Evolutionary conservation across 2,113 vertebrate genomes (phyloP), one percentile per base, ranked within the genome.

Genomic region (Seriola quinqueradiata): DNA sequence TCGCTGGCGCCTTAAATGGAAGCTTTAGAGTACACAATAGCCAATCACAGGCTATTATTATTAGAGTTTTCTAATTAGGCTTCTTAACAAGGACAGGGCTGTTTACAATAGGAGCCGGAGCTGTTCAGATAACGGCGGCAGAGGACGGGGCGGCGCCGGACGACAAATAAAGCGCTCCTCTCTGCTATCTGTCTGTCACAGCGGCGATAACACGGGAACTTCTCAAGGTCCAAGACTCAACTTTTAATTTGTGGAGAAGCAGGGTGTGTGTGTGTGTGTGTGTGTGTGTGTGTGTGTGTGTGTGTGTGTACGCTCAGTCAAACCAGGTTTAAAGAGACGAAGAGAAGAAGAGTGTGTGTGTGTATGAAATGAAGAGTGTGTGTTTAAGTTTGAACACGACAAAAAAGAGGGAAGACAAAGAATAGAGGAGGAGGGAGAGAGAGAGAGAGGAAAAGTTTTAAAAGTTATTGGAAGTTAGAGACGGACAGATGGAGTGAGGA

Each of bases 51-150:
- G 40, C 88, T 40, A 64, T 87, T 88, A 86, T 89, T 89, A 86
- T 66, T 79, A 40, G 57, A 84, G 59, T 79, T 92, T 91, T 91
- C 84, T 90, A 92, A 91, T 92, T 91, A 92, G 86, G 83, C 87
- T 72, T 57, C 82, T 87, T 89, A 89, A 87, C 83, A 60, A 90
- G 88, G 83, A 81, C 59, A 13, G 66, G 59, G 60, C 75, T 92
- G 90, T 92, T 91, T 92, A 91, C 86, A 91, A 88, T 80, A 70
- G 82, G 70, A 87, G 75, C 66, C 57, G 8, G 69, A 71, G 87
- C 81, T 5, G 67, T 2, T 86, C 79, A 80, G 89, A 91, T 91
- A 86, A 91, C 42, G 21, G 11, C 72, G 3, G 69, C 77, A 50
- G 81, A 89, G 82, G 81, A 90, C 90, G 72, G 83, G 84, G 77